phyloP scores from a whole-genome alignment of 1,140 invertebrate species.

The Phenacoccus solenopsis region DNA sequence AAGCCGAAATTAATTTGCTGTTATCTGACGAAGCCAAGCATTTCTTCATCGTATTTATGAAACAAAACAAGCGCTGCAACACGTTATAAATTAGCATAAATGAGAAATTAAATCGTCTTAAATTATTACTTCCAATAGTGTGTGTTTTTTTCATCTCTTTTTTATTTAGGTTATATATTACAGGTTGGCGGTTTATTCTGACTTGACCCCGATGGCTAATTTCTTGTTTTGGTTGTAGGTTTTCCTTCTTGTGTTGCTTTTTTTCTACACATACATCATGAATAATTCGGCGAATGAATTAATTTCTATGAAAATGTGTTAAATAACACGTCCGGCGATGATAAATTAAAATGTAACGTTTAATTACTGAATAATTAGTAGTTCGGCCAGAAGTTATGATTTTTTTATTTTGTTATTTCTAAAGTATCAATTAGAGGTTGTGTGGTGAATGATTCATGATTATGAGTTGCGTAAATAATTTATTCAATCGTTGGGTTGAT shows the following conservation, averaged over 20 bases:
- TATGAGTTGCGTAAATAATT: too few relatives aligned
- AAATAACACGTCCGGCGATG: neutral
- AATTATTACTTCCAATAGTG: neutral
- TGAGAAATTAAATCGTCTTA: slow-evolving; percentile 3
- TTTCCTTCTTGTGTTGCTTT: neutral
- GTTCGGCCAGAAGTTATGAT: neutral
- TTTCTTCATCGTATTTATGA: too few relatives aligned
- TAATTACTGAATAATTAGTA: neutral
- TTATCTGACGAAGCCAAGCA: too few relatives aligned
- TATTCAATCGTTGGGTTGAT: too few relatives aligned
- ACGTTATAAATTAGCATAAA: slow-evolving; percentile 3
- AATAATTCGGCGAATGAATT: neutral
- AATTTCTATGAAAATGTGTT: neutral
- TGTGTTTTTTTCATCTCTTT: neutral
- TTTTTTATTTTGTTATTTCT: too few relatives aligned
- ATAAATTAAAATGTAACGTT: slow-evolving; percentile 3
- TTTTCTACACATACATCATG: neutral
- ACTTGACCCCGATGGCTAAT: neutral
- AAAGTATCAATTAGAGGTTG: too few relatives aligned
- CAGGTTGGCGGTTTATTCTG: neutral
- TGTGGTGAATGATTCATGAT: too few relatives aligned
- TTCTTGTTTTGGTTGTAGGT: neutral
- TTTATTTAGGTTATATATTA: neutral
- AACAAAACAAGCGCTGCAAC: neutral
- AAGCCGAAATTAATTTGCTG: too few relatives aligned